Evolutionary conservation across 2,797 vertebrate genomes (phyloP).

Genomic region (Sebastes wilsoni): DNA sequence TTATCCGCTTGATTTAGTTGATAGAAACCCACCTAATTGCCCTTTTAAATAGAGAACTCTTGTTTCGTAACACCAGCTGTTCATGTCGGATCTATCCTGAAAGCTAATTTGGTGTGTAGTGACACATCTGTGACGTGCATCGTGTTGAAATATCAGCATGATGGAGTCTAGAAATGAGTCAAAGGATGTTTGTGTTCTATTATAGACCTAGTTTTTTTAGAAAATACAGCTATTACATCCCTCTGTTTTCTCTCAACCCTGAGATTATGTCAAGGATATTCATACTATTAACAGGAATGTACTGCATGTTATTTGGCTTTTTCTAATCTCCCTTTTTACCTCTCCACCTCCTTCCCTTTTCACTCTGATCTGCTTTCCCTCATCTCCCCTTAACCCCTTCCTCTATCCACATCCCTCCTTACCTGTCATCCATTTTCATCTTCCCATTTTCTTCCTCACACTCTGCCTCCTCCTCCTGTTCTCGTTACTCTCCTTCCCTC

Average conservation of each 20-base stretch:
- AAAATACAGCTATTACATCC: neutral
- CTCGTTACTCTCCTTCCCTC: neutral
- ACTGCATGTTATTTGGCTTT: neutral
- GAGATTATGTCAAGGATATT: neutral
- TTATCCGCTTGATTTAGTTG: neutral
- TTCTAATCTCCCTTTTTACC: neutral
- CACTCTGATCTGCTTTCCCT: neutral
- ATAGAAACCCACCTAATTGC: neutral
- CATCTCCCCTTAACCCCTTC: neutral
- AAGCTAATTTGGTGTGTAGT: neutral
- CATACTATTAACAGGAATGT: neutral
- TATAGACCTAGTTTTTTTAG: neutral
- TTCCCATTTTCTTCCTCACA: neutral
- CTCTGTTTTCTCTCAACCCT: neutral
- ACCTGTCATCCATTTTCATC: neutral
- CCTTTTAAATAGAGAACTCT: neutral
- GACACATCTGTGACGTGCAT: neutral
- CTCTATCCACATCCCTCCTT: neutral
- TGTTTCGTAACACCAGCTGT: neutral
- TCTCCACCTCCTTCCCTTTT: neutral
- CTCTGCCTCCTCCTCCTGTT: too few species aligned
- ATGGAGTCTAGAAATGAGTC: slow-evolving; percentile 5
- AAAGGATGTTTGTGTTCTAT: neutral
- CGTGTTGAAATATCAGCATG: neutral
- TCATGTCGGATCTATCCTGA: neutral